phyloP scores from a whole-genome alignment of 2,797 vertebrate species.

The Calcarius lapponicus region DNA sequence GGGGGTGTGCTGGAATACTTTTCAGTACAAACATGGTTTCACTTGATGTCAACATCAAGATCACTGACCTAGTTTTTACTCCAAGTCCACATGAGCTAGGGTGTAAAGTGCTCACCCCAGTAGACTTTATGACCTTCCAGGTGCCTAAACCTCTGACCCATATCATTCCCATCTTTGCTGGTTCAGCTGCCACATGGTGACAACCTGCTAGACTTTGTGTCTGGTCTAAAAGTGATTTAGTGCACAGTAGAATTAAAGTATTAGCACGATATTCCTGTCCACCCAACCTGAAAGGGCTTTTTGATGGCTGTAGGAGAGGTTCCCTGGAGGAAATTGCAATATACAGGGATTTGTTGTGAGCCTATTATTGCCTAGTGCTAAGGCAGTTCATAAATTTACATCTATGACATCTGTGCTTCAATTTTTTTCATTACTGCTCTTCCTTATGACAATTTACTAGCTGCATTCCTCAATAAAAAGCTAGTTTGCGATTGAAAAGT shows the following conservation, averaged over 20 bases:
- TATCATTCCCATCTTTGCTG: slow-evolving; percentile 64
- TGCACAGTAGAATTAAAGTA: slow-evolving; percentile 65
- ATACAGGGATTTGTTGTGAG: slow-evolving; percentile 49
- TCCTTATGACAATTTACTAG: not conserved
- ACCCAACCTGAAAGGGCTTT: slow-evolving; percentile 48
- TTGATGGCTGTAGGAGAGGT: not conserved
- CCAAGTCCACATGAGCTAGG: not conserved
- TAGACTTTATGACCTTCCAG: slow-evolving; percentile 57
- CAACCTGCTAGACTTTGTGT: slow-evolving; percentile 59
- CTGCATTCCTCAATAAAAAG: not conserved
- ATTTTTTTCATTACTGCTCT: not conserved
- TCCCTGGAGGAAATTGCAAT: slow-evolving; percentile 61
- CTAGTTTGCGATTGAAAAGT: not conserved
- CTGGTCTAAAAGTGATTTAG: slow-evolving; percentile 64
- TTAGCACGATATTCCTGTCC: slow-evolving; percentile 51
- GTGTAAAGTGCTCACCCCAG: slow-evolving; percentile 52
- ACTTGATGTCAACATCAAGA: slow-evolving; percentile 27
- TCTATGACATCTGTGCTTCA: not conserved
- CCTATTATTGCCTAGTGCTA: slow-evolving; percentile 5
- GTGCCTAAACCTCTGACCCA: slow-evolving; percentile 58
- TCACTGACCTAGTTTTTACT: slow-evolving; percentile 3
- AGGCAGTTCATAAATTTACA: slow-evolving; percentile 54
- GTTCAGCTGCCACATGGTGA: slow-evolving; percentile 64
- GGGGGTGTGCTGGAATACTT: slow-evolving; percentile 7
- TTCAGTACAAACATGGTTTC: slow-evolving; percentile 30